Conservation (phyloP, 2,888 invertebrate species). For the Nephrotoma appendiculata region DNA sequence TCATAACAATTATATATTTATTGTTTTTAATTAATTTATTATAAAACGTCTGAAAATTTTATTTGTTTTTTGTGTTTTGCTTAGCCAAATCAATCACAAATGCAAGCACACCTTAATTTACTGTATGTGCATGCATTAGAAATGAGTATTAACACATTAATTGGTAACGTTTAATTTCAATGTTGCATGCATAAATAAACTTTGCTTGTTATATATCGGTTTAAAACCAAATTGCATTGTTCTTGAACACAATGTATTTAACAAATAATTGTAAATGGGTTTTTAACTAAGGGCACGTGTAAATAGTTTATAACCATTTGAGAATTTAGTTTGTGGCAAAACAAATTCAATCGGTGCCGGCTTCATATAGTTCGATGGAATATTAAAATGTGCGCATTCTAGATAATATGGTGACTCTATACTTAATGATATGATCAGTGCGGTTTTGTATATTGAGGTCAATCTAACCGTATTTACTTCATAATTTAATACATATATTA, state of each 20-base stretch:
- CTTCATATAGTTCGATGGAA: neutral
- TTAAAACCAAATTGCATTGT: neutral
- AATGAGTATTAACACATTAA: neutral
- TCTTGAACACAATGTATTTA: neutral
- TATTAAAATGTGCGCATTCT: neutral
- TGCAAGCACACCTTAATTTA: neutral
- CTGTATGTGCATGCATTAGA: neutral
- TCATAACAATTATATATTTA: too few relatives aligned
- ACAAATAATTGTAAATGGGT: neutral
- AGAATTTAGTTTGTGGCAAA: neutral
- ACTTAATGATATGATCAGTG: neutral
- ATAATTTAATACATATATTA: neutral
- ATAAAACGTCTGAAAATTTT: neutral
- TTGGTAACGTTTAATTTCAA: neutral
- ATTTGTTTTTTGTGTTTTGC: neutral
- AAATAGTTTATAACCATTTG: neutral
- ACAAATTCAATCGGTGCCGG: neutral
- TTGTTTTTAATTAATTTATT: too few relatives aligned
- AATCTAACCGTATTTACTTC: neutral
- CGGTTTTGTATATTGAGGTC: neutral
- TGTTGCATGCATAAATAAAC: neutral
- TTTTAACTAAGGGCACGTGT: neutral
- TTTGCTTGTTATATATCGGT: neutral
- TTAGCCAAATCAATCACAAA: neutral
- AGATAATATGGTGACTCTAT: neutral